phyloP scores from a whole-genome alignment of 2,888 invertebrate genomes.

The Bruchidius siliquastri region DNA sequence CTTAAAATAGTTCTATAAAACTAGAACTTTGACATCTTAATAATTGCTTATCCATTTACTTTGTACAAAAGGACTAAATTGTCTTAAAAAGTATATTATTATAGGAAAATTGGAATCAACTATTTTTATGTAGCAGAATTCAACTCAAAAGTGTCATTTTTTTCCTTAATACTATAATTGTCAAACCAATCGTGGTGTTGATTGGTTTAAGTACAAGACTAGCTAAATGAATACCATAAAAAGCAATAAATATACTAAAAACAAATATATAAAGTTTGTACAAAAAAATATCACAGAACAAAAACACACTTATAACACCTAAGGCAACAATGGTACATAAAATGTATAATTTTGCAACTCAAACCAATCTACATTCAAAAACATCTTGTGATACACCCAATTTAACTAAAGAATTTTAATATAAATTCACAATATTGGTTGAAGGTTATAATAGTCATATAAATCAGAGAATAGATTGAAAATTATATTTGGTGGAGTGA shows the following conservation, averaged over 20 bases:
- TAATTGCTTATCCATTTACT: slow-evolving; percentile 5
- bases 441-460: too few relatives aligned
- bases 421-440: neutral
- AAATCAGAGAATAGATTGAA: too few relatives aligned
- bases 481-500: too few relatives aligned
- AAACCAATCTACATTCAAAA: neutral
- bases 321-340: neutral
- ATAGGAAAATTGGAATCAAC: neutral
- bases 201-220: neutral
- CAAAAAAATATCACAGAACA: neutral
- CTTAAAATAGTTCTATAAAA: slow-evolving; percentile 22
- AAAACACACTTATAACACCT: neutral
- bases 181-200: neutral
- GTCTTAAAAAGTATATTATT: neutral
- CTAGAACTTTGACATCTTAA: slow-evolving; percentile 17
- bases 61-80: slow-evolving; percentile 10
- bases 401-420: neutral
- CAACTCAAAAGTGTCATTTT: neutral
- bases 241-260: neutral
- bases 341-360: neutral
- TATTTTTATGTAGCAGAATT: neutral
- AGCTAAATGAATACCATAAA: neutral
- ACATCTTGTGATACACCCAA: neutral
- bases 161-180: neutral
- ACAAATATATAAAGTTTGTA: neutral